Conservation (phyloP, 2,797 vertebrate genomes). For the Aselliscus stoliczkanus region DNA sequence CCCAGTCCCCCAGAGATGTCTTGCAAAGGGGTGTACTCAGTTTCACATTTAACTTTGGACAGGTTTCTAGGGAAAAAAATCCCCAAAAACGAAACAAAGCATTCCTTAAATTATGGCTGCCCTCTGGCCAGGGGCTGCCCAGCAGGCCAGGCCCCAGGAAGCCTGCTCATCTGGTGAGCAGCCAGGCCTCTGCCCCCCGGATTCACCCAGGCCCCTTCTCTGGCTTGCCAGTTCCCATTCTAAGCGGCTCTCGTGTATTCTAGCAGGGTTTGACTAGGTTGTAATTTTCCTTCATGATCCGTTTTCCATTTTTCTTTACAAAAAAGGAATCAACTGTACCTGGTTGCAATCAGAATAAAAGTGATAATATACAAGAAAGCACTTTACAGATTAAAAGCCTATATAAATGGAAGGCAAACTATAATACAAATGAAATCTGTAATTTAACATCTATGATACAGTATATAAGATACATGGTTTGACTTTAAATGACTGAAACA, state of each 20-base stretch:
- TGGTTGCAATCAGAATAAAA: background rate
- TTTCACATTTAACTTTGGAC: background rate
- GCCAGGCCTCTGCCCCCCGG: background rate
- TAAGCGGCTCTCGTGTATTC: background rate
- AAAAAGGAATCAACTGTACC: background rate
- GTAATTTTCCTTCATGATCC: conserved; percentile 50
- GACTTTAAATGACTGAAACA: conserved; percentile 19
- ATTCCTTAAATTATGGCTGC: background rate
- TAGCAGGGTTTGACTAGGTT: conserved; percentile 17
- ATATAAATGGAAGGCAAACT: conserved; percentile 3
- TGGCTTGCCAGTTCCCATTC: background rate
- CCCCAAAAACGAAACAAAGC: background rate
- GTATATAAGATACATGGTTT: background rate
- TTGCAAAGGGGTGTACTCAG: background rate
- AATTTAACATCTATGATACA: background rate
- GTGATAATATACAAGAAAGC: background rate
- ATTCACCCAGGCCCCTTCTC: background rate
- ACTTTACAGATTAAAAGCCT: conserved; percentile 36
- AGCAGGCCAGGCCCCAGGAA: background rate
- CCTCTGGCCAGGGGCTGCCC: background rate
- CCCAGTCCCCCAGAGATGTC: background rate
- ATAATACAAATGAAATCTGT: background rate
- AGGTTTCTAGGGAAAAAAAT: background rate
- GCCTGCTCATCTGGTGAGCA: background rate
- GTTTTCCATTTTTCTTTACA: conserved; percentile 35